phyloP scores from a whole-genome alignment of 2,888 invertebrate species.

The Tetanocera ferruginea region DNA sequence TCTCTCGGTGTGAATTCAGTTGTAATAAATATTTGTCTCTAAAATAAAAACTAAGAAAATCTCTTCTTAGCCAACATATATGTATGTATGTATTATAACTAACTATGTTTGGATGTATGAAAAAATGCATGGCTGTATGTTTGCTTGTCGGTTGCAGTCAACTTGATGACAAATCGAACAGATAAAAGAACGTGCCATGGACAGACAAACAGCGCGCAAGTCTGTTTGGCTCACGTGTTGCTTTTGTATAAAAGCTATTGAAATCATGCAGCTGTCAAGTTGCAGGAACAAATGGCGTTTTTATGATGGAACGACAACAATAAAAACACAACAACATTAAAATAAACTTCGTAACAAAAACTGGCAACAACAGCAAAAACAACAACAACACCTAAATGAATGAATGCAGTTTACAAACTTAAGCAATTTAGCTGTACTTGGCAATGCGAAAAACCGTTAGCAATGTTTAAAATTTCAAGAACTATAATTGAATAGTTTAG shows the following conservation, averaged over 20 bases:
- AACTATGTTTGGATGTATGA: background rate
- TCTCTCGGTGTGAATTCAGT: too few species aligned
- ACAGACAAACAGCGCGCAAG: background rate
- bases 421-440: background rate
- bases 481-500: too few species aligned
- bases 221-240: slow-evolving; percentile 15
- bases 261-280: slow-evolving; percentile 28
- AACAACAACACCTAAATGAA: background rate
- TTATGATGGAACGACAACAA: background rate
- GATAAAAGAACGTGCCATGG: slow-evolving; percentile 25
- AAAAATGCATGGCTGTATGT: background rate
- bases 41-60: too few species aligned
- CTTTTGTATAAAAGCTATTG: background rate
- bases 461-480: too few species aligned
- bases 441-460: background rate
- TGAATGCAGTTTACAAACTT: background rate
- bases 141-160: background rate
- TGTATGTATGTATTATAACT: background rate
- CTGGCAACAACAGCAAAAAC: too few species aligned
- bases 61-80: too few species aligned
- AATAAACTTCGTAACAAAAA: background rate
- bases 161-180: slow-evolving; percentile 9
- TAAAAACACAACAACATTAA: background rate
- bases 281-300: background rate
- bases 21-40: too few species aligned